phyloP scores from a whole-genome alignment of 2,888 invertebrate genomes.

The Diploptera punctata region DNA sequence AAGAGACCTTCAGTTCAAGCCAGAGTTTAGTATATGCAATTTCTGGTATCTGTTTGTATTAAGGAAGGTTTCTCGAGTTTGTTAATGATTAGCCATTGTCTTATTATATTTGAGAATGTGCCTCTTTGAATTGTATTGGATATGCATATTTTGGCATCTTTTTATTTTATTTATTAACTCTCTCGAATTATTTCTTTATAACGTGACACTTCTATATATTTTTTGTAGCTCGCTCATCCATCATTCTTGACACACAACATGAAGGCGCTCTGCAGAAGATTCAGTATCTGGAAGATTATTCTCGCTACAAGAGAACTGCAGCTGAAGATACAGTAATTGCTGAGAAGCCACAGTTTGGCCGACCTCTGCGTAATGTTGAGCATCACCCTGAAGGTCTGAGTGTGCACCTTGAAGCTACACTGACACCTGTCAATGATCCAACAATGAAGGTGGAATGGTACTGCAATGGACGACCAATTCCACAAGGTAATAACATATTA shows the following conservation, averaged over 20 bases:
- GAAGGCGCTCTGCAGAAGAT: slow-evolving; percentile 93
- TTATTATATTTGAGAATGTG: too few species aligned
- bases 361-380: slow-evolving; percentile 83
- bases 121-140: too few species aligned
- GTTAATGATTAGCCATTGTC: too few species aligned
- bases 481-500: slow-evolving; percentile 74
- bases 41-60: too few species aligned
- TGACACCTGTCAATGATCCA: slow-evolving; percentile 97
- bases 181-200: too few species aligned
- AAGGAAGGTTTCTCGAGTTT: too few species aligned
- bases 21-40: too few species aligned
- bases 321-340: slow-evolving; percentile 77
- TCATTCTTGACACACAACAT: slow-evolving; percentile 90
- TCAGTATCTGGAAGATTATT: slow-evolving; percentile 87
- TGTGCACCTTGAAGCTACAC: slow-evolving; percentile 91
- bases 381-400: slow-evolving; percentile 85
- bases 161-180: too few species aligned
- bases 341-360: slow-evolving; percentile 89
- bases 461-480: slow-evolving; percentile 92
- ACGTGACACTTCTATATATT: too few species aligned
- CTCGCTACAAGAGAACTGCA: slow-evolving; percentile 73
- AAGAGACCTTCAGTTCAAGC: too few species aligned
- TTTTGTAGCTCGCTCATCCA: slow-evolving; percentile 83
- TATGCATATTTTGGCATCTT: too few species aligned
- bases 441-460: slow-evolving; percentile 99